Percentiles rank a stretch among this genome's conserved stretches.
Evolutionary conservation across 2,113 vertebrate genomes (phyloP).

Genomic region (Leiothrix lutea): DNA sequence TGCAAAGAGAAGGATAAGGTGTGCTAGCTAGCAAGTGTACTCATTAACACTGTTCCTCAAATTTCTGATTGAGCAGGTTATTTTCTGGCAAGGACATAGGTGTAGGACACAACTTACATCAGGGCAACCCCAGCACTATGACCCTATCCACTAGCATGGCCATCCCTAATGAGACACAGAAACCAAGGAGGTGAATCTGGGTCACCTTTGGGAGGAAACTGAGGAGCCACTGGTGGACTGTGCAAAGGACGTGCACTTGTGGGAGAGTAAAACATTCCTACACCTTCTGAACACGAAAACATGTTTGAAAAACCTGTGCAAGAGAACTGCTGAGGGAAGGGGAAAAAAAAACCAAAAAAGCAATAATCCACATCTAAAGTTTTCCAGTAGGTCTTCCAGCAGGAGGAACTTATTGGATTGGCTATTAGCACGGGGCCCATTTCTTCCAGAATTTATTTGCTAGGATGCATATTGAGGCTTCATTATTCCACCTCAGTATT

Average conservation of each 20-base stretch:
- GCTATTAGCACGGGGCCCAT: background rate
- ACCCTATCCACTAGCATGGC: background rate
- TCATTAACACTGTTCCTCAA: background rate
- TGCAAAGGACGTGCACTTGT: accelerated
- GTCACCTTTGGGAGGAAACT: background rate
- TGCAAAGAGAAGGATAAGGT: background rate
- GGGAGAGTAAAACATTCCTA: background rate
- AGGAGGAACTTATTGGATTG: background rate
- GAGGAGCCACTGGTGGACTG: background rate
- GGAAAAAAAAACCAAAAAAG: accelerated
- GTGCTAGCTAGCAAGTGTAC: background rate
- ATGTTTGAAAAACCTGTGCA: background rate
- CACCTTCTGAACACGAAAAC: background rate
- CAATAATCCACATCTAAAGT: background rate
- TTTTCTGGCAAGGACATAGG: background rate
- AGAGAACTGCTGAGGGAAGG: background rate
- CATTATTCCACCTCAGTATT: background rate
- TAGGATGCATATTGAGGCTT: background rate
- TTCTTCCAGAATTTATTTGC: conserved; percentile 11
- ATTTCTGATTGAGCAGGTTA: background rate
- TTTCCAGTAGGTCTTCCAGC: background rate
- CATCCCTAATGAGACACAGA: background rate
- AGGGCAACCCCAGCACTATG: background rate
- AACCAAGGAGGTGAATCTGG: background rate
- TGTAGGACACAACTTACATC: background rate